Conservation (phyloP, 2,888 invertebrate genomes). For the Hoplodrina blanda region DNA sequence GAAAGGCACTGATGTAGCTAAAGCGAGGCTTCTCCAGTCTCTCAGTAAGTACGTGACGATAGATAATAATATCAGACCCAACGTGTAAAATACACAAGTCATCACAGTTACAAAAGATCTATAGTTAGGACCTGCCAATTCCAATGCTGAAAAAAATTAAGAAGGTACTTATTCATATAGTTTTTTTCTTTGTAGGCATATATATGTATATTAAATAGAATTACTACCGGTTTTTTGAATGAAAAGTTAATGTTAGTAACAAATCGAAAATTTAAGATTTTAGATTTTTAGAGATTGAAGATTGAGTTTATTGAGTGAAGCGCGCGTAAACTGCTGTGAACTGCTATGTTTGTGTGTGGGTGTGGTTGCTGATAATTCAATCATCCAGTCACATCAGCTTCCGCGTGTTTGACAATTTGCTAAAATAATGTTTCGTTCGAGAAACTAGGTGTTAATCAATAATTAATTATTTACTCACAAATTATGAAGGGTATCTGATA, state of each 20-base stretch:
- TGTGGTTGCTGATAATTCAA: too few species aligned
- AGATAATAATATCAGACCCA: constrained; percentile 95
- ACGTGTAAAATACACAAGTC: constrained; percentile 97
- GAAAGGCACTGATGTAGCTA: constrained; percentile 96
- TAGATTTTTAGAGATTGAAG: too few species aligned
- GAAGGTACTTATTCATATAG: background rate
- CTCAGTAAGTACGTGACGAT: constrained; percentile 96
- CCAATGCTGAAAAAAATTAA: constrained; percentile 93
- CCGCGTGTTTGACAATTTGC: too few species aligned
- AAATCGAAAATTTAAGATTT: too few species aligned
- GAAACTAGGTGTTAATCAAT: background rate
- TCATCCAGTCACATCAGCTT: too few species aligned
- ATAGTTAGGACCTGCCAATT: constrained; percentile 97
- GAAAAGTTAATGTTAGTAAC: too few species aligned
- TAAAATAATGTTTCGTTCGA: too few species aligned
- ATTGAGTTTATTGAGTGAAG: too few species aligned
- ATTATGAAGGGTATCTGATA: constrained; percentile 99
- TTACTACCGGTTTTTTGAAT: too few species aligned
- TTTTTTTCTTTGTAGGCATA: background rate
- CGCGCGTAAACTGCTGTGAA: too few species aligned
- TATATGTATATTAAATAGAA: background rate
- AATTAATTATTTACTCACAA: constrained; percentile 91
- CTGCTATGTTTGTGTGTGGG: too few species aligned
- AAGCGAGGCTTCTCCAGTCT: constrained; percentile 95
- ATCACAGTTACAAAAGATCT: constrained; percentile 97